These are phyloP conservation scores for Scaeva pyrastri DNA, from an alignment of 2,888 invertebrate genomes.

Conservation along the genomic window DNA sequence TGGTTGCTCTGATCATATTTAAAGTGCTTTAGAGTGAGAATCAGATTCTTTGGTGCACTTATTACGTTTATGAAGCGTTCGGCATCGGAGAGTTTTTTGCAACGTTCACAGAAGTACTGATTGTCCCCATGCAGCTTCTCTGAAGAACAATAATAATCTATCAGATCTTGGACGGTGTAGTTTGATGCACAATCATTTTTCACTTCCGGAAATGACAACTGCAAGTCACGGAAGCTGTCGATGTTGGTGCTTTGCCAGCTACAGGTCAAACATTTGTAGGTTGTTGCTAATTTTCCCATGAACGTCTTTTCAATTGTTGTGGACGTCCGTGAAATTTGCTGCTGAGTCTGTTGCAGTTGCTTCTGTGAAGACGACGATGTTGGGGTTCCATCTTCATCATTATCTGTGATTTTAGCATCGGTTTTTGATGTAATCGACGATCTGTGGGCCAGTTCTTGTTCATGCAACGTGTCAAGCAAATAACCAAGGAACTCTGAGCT, in stretches of 20 bases:
- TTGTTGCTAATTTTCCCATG: conserved; percentile 90
- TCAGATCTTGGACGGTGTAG: conserved; percentile 90
- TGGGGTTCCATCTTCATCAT: conserved; percentile 48
- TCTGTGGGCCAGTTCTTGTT: conserved; percentile 86
- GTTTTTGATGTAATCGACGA: conserved; percentile 42
- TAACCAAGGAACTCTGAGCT: conserved; percentile 94
- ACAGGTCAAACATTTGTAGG: conserved; percentile 90
- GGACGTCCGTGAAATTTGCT: conserved; percentile 48
- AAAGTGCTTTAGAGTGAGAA: conserved; percentile 92
- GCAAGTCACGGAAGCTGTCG: conserved; percentile 92
- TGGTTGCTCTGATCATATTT: conserved; percentile 89
- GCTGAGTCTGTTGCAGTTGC: not conserved
- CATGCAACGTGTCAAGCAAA: conserved; percentile 86
- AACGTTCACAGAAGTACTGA: conserved; percentile 91
- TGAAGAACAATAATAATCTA: conserved; percentile 91
- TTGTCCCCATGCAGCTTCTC: conserved; percentile 93
- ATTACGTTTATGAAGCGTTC: conserved; percentile 89
- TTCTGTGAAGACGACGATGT: conserved; percentile 31
- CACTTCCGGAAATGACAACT: conserved; percentile 89
- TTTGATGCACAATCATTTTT: conserved; percentile 82
- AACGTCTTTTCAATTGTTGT: conserved; percentile 87
- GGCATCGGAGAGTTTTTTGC: conserved; percentile 90
- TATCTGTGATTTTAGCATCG: conserved; percentile 61
- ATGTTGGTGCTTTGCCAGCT: conserved; percentile 89
- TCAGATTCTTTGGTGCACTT: conserved; percentile 90